Conservation (phyloP, 1,140 invertebrate genomes). For the Penaeus indicus region DNA sequence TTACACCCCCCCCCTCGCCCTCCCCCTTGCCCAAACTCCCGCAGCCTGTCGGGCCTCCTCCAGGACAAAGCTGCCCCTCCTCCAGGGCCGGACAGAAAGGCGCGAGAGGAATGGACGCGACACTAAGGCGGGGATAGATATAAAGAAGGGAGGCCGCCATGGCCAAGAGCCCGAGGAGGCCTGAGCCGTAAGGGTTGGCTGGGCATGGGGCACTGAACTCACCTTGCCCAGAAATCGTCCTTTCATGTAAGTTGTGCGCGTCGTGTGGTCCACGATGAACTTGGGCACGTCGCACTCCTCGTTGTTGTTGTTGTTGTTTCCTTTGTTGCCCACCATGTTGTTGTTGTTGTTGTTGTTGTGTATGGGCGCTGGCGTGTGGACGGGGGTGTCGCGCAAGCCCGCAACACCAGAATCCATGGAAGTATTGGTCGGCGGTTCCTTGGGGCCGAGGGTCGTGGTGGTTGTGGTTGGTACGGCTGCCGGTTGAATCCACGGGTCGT, state of each 20-base stretch:
- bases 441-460: slow-evolving; percentile 42
- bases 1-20: no score
- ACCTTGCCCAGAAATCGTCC: slow-evolving; percentile 76
- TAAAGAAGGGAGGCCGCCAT: not conserved
- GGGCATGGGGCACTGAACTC: slow-evolving; percentile 61
- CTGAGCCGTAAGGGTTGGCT: not conserved
- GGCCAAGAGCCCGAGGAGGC: not conserved
- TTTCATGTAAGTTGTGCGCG: slow-evolving; percentile 74
- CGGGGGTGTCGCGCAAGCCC: slow-evolving; percentile 67
- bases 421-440: slow-evolving; percentile 66
- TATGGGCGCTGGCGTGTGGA: slow-evolving; percentile 65
- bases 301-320: slow-evolving; percentile 68
- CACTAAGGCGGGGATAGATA: no score
- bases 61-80: no score
- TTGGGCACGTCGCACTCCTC: slow-evolving; percentile 70
- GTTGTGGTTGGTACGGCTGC: slow-evolving; percentile 36
- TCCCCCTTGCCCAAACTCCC: no score
- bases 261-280: slow-evolving; percentile 73
- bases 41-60: no score
- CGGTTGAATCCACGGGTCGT: slow-evolving; percentile 60
- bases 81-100: no score
- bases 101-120: not conserved
- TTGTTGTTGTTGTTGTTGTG: slow-evolving; percentile 63
- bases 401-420: slow-evolving; percentile 68
- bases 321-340: slow-evolving; percentile 55